A percentile compares a stretch with the other conserved stretches of the same genome.
These are phyloP conservation scores for Liopterus haemorrhoidalis DNA, from an alignment of 2,888 invertebrate genomes.

Conservation along the genomic window DNA sequence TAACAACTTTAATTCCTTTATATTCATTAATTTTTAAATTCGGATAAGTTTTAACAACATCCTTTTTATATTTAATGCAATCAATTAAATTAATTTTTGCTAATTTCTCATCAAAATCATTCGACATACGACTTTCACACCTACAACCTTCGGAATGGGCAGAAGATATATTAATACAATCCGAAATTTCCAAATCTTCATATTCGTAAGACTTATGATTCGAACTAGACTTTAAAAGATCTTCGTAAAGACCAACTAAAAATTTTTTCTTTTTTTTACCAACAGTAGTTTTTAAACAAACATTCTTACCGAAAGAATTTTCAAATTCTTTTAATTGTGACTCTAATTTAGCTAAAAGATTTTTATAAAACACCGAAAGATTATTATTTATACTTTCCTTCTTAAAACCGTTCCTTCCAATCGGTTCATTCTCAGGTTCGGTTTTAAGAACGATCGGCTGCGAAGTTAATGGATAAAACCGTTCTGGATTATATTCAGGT, in stretches of 20 bases:
- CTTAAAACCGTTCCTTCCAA: neutral
- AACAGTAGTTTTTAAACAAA: too few species aligned
- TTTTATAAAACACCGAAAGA: conserved; percentile 5
- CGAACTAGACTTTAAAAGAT: too few species aligned
- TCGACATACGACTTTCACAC: too few species aligned
- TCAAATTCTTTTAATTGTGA: conserved; percentile 18
- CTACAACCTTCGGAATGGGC: too few species aligned
- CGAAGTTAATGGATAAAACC: conserved; percentile 42
- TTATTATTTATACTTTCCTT: neutral
- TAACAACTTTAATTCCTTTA: too few species aligned
- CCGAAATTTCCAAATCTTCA: too few species aligned
- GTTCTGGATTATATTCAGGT: conserved; percentile 37
- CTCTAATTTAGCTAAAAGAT: conserved; percentile 7
- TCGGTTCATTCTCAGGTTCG: neutral
- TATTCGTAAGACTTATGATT: too few species aligned
- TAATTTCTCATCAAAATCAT: too few species aligned
- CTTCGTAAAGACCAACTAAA: conserved; percentile 6
- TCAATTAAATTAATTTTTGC: conserved; percentile 13
- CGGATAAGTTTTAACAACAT: conserved; percentile 12
- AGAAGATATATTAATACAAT: too few species aligned
- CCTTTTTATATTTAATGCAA: conserved; percentile 13
- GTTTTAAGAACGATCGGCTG: conserved; percentile 36
- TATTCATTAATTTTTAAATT: too few species aligned
- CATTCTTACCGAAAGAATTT: conserved; percentile 13
- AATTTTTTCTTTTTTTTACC: conserved; percentile 19